Evolutionary conservation across 2,888 invertebrate species (phyloP), one percentile per base, ranked within the genome.

Genomic region (Scaptodrosophila latifasciaeformis): DNA sequence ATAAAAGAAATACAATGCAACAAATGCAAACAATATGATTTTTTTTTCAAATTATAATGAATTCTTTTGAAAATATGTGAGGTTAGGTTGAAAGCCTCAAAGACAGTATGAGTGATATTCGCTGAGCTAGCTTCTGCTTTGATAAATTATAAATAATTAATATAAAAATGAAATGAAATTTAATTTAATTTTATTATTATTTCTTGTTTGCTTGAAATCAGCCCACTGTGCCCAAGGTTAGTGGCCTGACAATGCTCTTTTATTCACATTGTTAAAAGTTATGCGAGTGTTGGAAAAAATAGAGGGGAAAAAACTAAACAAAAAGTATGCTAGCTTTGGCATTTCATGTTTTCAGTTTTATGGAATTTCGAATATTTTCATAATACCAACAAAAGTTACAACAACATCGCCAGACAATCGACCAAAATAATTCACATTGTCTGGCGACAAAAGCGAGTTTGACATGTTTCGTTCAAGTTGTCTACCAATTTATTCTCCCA

Each of bases 381-480:
- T 55, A 64, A 61, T 54, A 62, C 54, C 62, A 49, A 59, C 49
- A 64, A n/a, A n/a, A n/a, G n/a, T n/a, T n/a, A n/a, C n/a, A n/a
- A n/a, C n/a, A n/a, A n/a, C n/a, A n/a, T n/a, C n/a, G n/a, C n/a
- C n/a, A n/a, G n/a, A n/a, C 64, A 76, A 66, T 64, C 58, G 69
- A 37, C 62, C 59, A 52, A 57, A 79, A 68, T 66, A 65, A 72
- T 76, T 64, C 69, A 44, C 59, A 72, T 67, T 67, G 76, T 65
- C 44, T 48, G 43, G 37, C 49, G 37, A 19, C 31, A n/a, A n/a
- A n/a, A n/a, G n/a, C n/a, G n/a, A 40, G 30, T 34, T 12, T 35
- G 13, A 24, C n/a, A n/a, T n/a, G n/a, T n/a, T n/a, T n/a, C n/a
- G n/a, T n/a, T n/a, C n/a, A n/a, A n/a, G n/a, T n/a, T n/a, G n/a